Evolutionary conservation across 2,888 invertebrate genomes (phyloP), one percentile per base, ranked within the genome.

Genomic region (Argyresthia albistria): DNA sequence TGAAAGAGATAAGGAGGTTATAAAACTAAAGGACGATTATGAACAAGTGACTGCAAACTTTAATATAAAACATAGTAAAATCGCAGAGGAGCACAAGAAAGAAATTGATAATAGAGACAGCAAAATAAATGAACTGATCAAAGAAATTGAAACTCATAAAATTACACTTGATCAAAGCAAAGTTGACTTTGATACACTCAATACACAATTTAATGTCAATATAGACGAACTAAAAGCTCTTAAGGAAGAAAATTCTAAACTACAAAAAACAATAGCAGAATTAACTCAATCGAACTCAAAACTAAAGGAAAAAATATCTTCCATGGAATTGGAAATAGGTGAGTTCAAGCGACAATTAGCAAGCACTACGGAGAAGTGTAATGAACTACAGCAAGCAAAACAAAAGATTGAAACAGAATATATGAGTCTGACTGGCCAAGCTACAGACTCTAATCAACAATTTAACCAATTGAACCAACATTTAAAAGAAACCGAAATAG

Each of bases 361-460:
- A 49, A 86, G 89, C 58, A 73, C 88, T 9, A 80, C 87, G 59
- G 89, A 90, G 62, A 91, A 91, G 70, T 87, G 89, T 60, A 74
- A 76, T 4, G 90, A 91, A 57, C 64, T 91, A 53, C 76, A 82
- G 56, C 86, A 80, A 47, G 82, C 90, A 56, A 91, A 91, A 65
- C 88, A 86, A 12, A 88, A 89, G 53, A 73, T 90, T 15, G 91
- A 92, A 73, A 66, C 81, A 6, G 90, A 92, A 65, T 88, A 93
- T 56, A 74, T 89, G 51, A 87, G 84, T 63, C 67, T 92, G 43
- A 90, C 90, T 50, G 90, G 87, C 46, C 88, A 90, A 57, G 84
- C 90, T 0, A 89, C 88, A 12, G 89, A 91, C 66, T 91, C 91
- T 0, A 89, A 88, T 60, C 89, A 88, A 54, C 89, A 91, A 61